Evolutionary conservation across 2,113 vertebrate species (phyloP), one percentile per base, ranked within the genome.

Genomic region (Lophius piscatorius): DNA sequence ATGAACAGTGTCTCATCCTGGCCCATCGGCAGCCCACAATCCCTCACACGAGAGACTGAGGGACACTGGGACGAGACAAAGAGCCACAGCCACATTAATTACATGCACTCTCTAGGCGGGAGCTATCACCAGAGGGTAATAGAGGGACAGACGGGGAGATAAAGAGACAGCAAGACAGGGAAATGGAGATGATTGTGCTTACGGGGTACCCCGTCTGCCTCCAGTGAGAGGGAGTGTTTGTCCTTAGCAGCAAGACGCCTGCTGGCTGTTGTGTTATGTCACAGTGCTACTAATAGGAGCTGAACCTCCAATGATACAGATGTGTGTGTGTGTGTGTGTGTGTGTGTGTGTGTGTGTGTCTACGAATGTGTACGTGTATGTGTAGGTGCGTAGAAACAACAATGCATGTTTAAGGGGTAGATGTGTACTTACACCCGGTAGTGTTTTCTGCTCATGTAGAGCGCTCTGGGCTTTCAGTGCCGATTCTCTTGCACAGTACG

Each of bases 381-480:
- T 72, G 18, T 36, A 7, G 6, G 24, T 45, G 23, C 54, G 45
- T 16, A 35, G 17, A 12, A 13, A 48, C 44, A 22, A n/a, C 4
- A 47, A 17, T 58, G 46, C 21, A 72, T 26, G 44, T 8, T 9
- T 64, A 49, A 47, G 47, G 58, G 47, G 51, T 38, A 44, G 70
- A 61, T 64, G 48, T 57, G 54, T 51, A 93, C 93, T 93, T 85
- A 95, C 94, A 92, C 94, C 94, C 34, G 93, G 94, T 76, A 94
- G 91, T 5, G 94, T 96, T 90, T 96, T 96, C 92, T 96, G 94
- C 88, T 96, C 94, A 48, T 96, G 94, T 68, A 96, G 92, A 61
- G 94, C 94, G 36, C 93, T 96, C 91, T 96, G 94, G 81, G 94
- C 94, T 89, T 96, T 96, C 81, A 96, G 91, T 39, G 94, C 94